A percentile compares a stretch with the other conserved stretches of the same genome.
These are phyloP conservation scores for Eulemur rubriventer DNA, from an alignment of 2,797 vertebrate species.

Conservation along the genomic window DNA sequence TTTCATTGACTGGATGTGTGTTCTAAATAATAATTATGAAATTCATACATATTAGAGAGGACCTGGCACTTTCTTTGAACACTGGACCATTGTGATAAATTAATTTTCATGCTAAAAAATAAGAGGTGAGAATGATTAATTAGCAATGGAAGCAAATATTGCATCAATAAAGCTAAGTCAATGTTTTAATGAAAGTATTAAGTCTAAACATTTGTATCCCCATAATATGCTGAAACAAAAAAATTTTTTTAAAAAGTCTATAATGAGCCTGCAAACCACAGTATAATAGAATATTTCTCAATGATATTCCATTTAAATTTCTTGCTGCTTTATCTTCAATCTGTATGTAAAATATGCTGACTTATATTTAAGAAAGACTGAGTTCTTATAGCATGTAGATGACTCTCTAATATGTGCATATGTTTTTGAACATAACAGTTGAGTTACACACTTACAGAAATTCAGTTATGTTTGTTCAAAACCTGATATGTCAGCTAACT, in stretches of 20 bases:
- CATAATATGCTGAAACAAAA: no score
- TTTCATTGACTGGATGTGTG: no score
- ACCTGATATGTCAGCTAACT: neutral
- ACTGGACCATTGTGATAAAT: neutral
- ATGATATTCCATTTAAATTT: neutral
- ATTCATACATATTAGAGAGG: neutral
- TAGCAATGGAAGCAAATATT: neutral
- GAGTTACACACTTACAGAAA: neutral
- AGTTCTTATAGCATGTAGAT: rapidly evolving
- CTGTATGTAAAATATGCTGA: neutral
- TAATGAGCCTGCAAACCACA: neutral
- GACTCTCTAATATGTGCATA: rapidly evolving
- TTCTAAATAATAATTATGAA: neutral
- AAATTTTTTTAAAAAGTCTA: no score
- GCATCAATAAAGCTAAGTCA: neutral
- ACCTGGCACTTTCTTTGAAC: neutral
- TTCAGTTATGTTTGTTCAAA: neutral
- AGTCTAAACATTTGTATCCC: neutral
- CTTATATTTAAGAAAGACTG: neutral
- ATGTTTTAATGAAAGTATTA: neutral
- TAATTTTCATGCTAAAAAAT: neutral
- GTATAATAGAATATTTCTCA: neutral
- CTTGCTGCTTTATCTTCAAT: neutral
- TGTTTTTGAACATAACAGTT: neutral
- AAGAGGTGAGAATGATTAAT: constrained; percentile 22